Conservation (phyloP, 1,140 invertebrate genomes). For the Heliothis subflexa region DNA sequence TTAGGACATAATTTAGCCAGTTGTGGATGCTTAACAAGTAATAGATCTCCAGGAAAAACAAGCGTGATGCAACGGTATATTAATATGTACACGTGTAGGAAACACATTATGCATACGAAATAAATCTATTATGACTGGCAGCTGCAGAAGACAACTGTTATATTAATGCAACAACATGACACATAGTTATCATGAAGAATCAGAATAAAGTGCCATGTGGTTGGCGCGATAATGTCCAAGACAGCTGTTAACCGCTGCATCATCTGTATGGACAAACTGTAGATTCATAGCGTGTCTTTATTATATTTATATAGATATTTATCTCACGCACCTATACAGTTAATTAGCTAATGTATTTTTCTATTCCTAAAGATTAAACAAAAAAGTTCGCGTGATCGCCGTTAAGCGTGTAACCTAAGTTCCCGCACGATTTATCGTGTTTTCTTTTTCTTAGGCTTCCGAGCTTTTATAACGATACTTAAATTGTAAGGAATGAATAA, state of each 20-base stretch:
- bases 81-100: no score
- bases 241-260: not conserved
- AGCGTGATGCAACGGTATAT: no score
- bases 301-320: slow-evolving; percentile 13
- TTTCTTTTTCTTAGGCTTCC: slow-evolving; percentile 5
- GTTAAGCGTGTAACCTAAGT: slow-evolving; percentile 19
- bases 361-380: slow-evolving; percentile 16
- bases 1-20: no score
- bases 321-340: slow-evolving; percentile 6
- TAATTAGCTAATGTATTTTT: slow-evolving; percentile 15
- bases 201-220: not conserved
- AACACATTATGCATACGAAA: no score
- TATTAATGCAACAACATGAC: slow-evolving; percentile 8
- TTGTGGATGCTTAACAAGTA: no score
- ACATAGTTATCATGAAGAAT: not conserved
- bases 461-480: slow-evolving; percentile 9
- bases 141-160: not conserved
- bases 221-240: not conserved
- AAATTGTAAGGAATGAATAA: slow-evolving; percentile 1
- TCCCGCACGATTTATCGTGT: slow-evolving; percentile 11
- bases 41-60: no score
- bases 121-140: not conserved
- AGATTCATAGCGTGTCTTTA: slow-evolving; percentile 2
- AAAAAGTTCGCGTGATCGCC: slow-evolving; percentile 25
- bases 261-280: not conserved